Conservation (phyloP, 2,113 vertebrate genomes). For the Vicugna pacos region DNA sequence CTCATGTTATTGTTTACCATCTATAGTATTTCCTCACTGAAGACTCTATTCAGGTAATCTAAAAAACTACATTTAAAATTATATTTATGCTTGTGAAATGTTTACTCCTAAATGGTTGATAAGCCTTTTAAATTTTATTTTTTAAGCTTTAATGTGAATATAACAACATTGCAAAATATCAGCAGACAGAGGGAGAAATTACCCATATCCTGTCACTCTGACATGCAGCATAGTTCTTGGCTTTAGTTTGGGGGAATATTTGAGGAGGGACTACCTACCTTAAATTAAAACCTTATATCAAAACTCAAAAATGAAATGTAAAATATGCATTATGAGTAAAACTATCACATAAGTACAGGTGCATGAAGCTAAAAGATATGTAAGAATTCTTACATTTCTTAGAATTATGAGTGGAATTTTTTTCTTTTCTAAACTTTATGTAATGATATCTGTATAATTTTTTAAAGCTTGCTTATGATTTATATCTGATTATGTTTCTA, state of each 20-base stretch:
- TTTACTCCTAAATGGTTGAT: constrained; percentile 21
- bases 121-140: constrained; percentile 30
- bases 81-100: constrained; percentile 52
- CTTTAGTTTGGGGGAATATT: constrained; percentile 32
- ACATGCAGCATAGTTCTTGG: not conserved
- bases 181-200: not conserved
- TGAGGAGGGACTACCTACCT: not conserved
- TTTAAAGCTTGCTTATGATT: constrained; percentile 13
- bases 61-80: constrained; percentile 50
- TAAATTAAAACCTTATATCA: constrained; percentile 12
- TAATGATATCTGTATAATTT: constrained; percentile 27
- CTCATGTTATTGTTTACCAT: constrained; percentile 95
- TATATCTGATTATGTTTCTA: not conserved
- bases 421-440: constrained; percentile 53
- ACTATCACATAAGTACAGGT: not conserved
- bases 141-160: not conserved
- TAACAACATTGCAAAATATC: not conserved
- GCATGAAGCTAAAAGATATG: constrained; percentile 8
- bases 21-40: constrained; percentile 93
- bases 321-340: constrained; percentile 25
- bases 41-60: constrained; percentile 93
- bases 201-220: not conserved
- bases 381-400: not conserved
- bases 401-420: constrained; percentile 25
- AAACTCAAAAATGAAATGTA: constrained; percentile 22